A percentile compares a stretch with the other conserved stretches of the same genome.
phyloP scores from a whole-genome alignment of 2,888 invertebrate genomes.

The Machimus rusticus region DNA sequence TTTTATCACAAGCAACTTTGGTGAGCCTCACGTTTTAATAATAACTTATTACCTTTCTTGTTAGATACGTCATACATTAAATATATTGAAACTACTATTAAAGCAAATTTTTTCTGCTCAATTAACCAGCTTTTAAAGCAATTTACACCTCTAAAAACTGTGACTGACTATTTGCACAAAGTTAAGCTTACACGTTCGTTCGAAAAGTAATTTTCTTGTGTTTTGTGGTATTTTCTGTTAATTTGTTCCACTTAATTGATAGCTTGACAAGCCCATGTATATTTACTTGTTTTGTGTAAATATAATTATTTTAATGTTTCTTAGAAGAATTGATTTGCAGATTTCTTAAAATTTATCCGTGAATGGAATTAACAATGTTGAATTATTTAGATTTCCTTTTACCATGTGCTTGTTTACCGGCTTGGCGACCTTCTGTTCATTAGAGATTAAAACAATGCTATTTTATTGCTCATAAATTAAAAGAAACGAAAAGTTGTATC shows the following conservation, averaged over 20 bases:
- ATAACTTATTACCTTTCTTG: neutral
- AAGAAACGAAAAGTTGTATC: neutral
- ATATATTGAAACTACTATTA: neutral
- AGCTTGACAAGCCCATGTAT: neutral
- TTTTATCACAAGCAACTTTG: neutral
- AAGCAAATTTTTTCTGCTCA: neutral
- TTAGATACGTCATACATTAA: neutral
- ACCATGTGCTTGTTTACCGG: neutral
- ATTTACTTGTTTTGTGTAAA: neutral
- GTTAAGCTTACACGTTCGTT: neutral
- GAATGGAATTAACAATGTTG: neutral
- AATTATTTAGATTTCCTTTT: neutral
- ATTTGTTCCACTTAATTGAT: neutral
- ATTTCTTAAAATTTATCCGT: neutral
- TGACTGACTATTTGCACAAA: neutral
- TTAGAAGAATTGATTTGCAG: neutral
- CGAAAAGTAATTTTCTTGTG: neutral
- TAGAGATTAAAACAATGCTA: neutral
- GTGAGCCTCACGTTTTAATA: neutral
- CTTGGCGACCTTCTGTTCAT: neutral
- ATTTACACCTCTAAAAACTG: neutral
- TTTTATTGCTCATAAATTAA: neutral
- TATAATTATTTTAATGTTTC: neutral
- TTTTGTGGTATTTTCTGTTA: neutral
- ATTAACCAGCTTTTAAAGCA: neutral